These are phyloP conservation scores for Caenorhabditis virilis DNA, from an alignment of 2,888 invertebrate genomes.

Conservation along the genomic window DNA sequence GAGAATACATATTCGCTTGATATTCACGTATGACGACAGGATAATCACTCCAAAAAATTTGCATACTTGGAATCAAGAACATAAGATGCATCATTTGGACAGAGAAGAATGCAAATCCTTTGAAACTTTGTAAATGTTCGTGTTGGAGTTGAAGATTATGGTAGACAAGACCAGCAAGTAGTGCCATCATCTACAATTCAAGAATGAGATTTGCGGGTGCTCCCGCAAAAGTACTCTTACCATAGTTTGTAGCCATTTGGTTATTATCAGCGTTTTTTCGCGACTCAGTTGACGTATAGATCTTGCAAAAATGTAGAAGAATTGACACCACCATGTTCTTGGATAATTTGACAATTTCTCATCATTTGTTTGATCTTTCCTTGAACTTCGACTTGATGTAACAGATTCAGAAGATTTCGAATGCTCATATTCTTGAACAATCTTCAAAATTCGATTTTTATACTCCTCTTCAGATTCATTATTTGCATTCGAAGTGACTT, in stretches of 20 bases:
- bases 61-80: conserved; percentile 86
- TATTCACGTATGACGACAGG: conserved; percentile 89
- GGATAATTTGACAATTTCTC: conserved; percentile 4
- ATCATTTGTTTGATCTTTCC: not conserved
- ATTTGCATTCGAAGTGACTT: conserved; percentile 35
- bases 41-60: conserved; percentile 87
- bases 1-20: conserved; percentile 85
- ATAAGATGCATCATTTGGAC: conserved; percentile 92
- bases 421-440: conserved; percentile 9
- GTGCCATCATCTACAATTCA: conserved; percentile 78
- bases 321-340: conserved; percentile 25
- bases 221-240: not conserved
- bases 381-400: conserved; percentile 3
- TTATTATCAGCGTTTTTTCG: conserved; percentile 9
- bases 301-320: conserved; percentile 20
- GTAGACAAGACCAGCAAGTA: conserved; percentile 84
- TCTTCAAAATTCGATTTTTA: conserved; percentile 15
- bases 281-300: conserved; percentile 20
- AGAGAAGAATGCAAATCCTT: conserved; percentile 86
- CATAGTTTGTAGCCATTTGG: conserved; percentile 1
- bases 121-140: conserved; percentile 89
- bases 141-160: conserved; percentile 81
- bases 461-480: conserved; percentile 37
- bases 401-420: conserved; percentile 3
- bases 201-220: not conserved